Evolutionary conservation across 2,113 vertebrate genomes (phyloP), one percentile per base, ranked within the genome.

Genomic region (Todiramphus saurophagus): DNA sequence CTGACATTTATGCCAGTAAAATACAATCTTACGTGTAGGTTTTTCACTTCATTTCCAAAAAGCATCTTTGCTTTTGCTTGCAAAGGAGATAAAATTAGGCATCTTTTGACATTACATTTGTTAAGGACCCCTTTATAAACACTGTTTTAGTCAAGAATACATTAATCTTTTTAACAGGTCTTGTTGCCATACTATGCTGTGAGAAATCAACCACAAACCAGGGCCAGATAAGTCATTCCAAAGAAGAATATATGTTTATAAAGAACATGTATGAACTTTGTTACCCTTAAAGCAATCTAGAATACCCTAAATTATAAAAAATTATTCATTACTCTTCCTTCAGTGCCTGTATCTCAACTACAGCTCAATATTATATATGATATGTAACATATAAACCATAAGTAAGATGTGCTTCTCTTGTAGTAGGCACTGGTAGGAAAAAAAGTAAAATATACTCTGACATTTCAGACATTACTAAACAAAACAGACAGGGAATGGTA

Each of bases 21-120:
- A 96, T 14, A 92, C 13, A 95, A 75, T 64, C 62, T 74, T 67
- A 35, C 14, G 17, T 59, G 28, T 55, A 94, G 15, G 13, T 41
- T 89, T 89, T 95, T 89, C 53, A 35, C 48, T 79, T 94, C 27
- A 70, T 91, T 95, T 96, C 56, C 48, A 69, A 30, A 69, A 88
- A 28, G 4, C 5, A 67, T 14, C 50, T 90, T 67, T 92, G 39
- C 16, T 94, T 94, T 80, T 90, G 39, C 75, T 70, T 79, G 58
- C 6, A 70, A 94, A 95, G 55, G 81, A 82, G 76, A 66, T 80
- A 96, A 95, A 81, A 76, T 62, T 83, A 35, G 82, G 13, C 90
- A 10, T 81, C 39, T 48, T 80, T 78, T 75, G 67, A 81, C 4
- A 7, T 20, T 25, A 44, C 14, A 44, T 93, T 95, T 92, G 43